Evolutionary conservation across 2,113 vertebrate genomes (phyloP), one percentile per base, ranked within the genome.

Genomic region (Myotis lucifugus): DNA sequence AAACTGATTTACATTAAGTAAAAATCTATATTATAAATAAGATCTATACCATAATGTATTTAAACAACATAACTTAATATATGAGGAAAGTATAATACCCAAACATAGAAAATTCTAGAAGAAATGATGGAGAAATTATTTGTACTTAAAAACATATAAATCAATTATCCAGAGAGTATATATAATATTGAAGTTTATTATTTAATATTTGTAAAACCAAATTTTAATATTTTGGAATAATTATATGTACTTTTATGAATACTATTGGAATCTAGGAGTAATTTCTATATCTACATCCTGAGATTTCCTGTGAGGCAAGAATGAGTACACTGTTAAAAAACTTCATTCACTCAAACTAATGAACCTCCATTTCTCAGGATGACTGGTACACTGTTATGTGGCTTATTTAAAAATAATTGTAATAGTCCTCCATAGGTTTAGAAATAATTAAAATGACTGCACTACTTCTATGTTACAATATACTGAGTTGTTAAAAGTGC

Each of bases 361-460:
- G 73, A 95, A 78, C 19, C 46, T 95, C 4, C 3, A 42, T 93
- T 84, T 93, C 84, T 97, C 70, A 89, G 19, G 52, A 93, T 2
- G 18, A 90, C 86, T 95, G 13, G 25, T 48, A 69, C 2, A 59
- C 12, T 92, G 37, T 59, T 59, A 82, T 56, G 27, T 88, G 74
- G 32, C 19, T 95, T 95, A 86, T 73, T 88, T 78, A 88, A 90
- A 95, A 96, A 83, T 88, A 92, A 96, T 90, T 29, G 0, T 88
- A 89, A 78, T 56, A 91, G 23, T 85, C 40, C 85, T 82, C 93
- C 59, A 54, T 88, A 66, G 67, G 29, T 89, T 97, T 91, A 59
- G 34, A 95, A 96, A 97, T 94, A 96, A 96, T 95, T 96, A 83
- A 91, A 97, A 83, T 88, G 61, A 92, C 46, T 88, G 3, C 14